phyloP scores from a whole-genome alignment of 2,113 vertebrate species.

The Chamaetylas fuelleborni region DNA sequence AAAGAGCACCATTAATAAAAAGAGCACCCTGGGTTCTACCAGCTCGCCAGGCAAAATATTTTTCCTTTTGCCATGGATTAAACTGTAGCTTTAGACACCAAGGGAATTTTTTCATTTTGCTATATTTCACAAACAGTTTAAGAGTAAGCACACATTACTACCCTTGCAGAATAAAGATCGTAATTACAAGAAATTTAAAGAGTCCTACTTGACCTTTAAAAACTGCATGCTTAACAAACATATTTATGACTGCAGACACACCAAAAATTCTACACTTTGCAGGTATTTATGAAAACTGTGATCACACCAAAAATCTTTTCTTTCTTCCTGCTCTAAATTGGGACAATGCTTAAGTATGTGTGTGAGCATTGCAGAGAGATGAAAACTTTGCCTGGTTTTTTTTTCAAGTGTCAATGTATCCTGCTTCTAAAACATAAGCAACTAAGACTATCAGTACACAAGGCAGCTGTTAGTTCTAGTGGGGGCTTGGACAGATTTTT shows the following conservation, averaged over 20 bases:
- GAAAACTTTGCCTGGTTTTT: background rate
- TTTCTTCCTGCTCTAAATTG: background rate
- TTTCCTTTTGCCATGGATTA: background rate
- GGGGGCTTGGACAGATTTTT: background rate
- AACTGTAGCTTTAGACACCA: background rate
- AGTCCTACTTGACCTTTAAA: constrained; percentile 25
- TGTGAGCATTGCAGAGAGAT: background rate
- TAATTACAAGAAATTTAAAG: constrained; percentile 17
- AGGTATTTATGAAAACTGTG: background rate
- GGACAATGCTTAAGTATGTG: background rate
- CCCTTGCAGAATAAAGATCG: background rate
- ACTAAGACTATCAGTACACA: background rate
- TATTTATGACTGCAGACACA: background rate
- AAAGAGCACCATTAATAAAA: background rate
- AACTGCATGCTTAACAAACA: background rate
- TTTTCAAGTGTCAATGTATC: background rate
- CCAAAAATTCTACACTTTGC: background rate
- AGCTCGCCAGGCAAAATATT: background rate
- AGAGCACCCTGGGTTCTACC: background rate
- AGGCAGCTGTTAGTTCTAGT: background rate
- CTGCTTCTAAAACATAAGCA: background rate
- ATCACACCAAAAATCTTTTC: background rate
- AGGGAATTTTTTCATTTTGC: background rate
- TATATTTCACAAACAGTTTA: background rate
- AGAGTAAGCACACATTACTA: background rate